Evolutionary conservation across 2,113 vertebrate genomes (phyloP).

Genomic region (Murina feae): DNA sequence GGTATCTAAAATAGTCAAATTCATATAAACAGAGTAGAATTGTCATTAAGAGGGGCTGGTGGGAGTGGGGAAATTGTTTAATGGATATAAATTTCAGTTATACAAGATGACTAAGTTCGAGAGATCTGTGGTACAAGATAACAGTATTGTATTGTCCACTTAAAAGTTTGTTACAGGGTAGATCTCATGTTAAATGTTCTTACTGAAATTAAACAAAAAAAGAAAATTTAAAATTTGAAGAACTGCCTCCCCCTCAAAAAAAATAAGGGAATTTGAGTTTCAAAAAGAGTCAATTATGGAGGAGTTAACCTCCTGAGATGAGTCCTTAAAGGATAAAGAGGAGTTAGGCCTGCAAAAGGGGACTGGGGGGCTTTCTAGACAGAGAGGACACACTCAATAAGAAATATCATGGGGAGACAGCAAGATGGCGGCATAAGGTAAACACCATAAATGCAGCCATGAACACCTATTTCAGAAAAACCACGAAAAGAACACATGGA

Average conservation of each 20-base stretch:
- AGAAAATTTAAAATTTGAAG: not conserved
- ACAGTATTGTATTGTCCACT: not conserved
- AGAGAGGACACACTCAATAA: not conserved
- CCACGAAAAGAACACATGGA: too few relatives aligned
- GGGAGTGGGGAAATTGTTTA: not conserved
- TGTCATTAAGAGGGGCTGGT: not conserved
- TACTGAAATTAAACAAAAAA: not conserved
- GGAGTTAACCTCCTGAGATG: not conserved
- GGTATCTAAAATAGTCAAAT: not conserved
- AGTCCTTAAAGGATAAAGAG: slow-evolving; percentile 7
- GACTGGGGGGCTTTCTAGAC: not conserved
- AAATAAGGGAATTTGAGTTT: slow-evolving; percentile 17
- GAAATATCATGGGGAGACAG: too few relatives aligned
- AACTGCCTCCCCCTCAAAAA: not conserved
- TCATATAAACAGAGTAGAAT: not conserved
- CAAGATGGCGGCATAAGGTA: too few relatives aligned
- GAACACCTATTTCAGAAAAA: too few relatives aligned
- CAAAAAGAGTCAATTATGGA: slow-evolving; percentile 23
- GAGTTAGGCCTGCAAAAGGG: not conserved
- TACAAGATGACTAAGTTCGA: not conserved
- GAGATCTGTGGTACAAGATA: not conserved
- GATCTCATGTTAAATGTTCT: not conserved
- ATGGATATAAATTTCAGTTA: not conserved
- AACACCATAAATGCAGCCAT: too few relatives aligned
- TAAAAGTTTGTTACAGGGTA: not conserved